Evolutionary conservation across 1,140 invertebrate genomes (phyloP).

Genomic region (Caenorhabditis brenneri): DNA sequence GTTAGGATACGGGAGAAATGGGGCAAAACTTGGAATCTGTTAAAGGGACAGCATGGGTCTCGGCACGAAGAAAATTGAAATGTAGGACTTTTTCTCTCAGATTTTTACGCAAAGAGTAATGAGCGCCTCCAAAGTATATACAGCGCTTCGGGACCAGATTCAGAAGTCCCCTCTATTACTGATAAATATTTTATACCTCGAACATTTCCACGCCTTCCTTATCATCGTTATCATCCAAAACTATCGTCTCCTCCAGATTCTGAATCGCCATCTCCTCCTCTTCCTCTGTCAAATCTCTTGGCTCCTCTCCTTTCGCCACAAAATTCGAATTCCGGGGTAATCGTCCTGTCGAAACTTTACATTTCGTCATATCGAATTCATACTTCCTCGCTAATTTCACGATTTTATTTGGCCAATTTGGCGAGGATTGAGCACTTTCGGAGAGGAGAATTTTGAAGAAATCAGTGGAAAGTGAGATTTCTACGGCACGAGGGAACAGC

Average conservation of each 20-base stretch:
- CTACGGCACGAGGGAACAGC: not conserved
- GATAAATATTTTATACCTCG: not conserved
- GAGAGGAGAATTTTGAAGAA: not conserved
- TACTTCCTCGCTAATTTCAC: not conserved
- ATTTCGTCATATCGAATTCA: not conserved
- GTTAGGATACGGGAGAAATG: too few relatives aligned
- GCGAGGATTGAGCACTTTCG: not conserved
- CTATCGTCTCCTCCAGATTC: not conserved
- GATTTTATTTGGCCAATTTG: not conserved
- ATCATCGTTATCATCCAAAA: not conserved
- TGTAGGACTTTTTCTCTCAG: too few relatives aligned
- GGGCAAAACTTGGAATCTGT: too few relatives aligned
- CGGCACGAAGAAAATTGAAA: too few relatives aligned
- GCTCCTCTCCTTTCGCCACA: not conserved
- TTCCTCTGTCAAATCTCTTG: not conserved
- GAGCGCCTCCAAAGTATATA: too few relatives aligned
- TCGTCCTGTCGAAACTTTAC: not conserved
- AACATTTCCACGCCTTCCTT: not conserved
- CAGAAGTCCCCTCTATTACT: too few relatives aligned
- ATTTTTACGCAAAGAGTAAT: too few relatives aligned
- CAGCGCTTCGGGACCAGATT: too few relatives aligned
- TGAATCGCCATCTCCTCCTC: not conserved
- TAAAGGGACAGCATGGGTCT: too few relatives aligned
- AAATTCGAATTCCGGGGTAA: not conserved
- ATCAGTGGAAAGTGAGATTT: conserved; percentile 7